phyloP scores from a whole-genome alignment of 1,140 invertebrate species.

The Zelostemma sp. region DNA sequence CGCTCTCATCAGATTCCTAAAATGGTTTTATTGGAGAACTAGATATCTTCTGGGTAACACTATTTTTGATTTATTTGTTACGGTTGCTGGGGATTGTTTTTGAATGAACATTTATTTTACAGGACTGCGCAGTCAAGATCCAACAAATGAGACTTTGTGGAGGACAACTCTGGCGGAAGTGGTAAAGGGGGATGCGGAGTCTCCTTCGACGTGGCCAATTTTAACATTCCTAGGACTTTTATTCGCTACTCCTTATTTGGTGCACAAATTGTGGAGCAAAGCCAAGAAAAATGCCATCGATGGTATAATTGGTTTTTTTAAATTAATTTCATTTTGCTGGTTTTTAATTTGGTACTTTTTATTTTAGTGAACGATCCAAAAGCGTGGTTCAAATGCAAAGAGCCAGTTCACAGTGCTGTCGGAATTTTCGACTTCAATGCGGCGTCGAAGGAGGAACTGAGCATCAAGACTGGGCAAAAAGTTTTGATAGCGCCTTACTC shows the following conservation, averaged over 20 bases:
- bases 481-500: slow-evolving; percentile 86
- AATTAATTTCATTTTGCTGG: background rate
- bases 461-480: slow-evolving; percentile 81
- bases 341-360: slow-evolving; percentile 1
- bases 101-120: slow-evolving; percentile 4
- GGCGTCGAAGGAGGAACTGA: slow-evolving; percentile 81
- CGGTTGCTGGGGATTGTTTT: too few species aligned
- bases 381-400: slow-evolving; percentile 73
- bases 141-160: slow-evolving; percentile 62
- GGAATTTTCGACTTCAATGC: slow-evolving; percentile 84
- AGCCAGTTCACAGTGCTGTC: slow-evolving; percentile 78
- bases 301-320: slow-evolving; percentile 66
- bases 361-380: slow-evolving; percentile 56
- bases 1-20: slow-evolving; percentile 82
- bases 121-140: slow-evolving; percentile 69
- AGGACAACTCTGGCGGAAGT: slow-evolving; percentile 59
- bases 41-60: slow-evolving; percentile 75
- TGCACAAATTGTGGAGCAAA: slow-evolving; percentile 84
- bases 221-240: slow-evolving; percentile 89
- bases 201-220: slow-evolving; percentile 76
- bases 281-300: slow-evolving; percentile 57
- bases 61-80: slow-evolving; percentile 5
- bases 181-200: slow-evolving; percentile 54
- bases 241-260: slow-evolving; percentile 90
- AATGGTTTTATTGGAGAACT: slow-evolving; percentile 84